Conservation (phyloP, 2,888 invertebrate genomes). For the Phragmatobia fuliginosa region DNA sequence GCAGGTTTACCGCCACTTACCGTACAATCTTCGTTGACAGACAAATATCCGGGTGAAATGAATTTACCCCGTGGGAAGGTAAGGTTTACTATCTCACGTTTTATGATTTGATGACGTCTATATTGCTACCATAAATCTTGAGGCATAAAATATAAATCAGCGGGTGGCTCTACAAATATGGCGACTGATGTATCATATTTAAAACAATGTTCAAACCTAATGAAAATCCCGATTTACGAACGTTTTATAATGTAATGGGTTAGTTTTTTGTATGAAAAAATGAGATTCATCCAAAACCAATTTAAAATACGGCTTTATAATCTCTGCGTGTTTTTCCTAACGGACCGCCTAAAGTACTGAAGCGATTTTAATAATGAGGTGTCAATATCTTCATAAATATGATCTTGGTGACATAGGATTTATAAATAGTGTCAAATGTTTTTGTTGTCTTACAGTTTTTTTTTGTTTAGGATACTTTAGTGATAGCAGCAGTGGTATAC, state of each 20-base stretch:
- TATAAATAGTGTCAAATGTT: too few species aligned
- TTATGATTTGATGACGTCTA: constrained; percentile 1
- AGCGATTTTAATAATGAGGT: too few species aligned
- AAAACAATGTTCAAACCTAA: neutral
- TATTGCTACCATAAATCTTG: constrained; percentile 13
- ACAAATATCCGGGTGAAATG: constrained; percentile 61
- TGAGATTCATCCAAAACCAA: neutral
- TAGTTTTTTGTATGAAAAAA: neutral
- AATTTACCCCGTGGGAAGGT: constrained; percentile 47
- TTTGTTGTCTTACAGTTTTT: too few species aligned
- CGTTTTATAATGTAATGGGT: neutral
- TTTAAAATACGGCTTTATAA: neutral
- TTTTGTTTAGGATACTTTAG: constrained; percentile 54
- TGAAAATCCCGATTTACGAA: neutral
- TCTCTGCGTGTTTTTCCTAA: too few species aligned
- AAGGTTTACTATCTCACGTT: constrained; percentile 26
- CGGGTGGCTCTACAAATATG: neutral
- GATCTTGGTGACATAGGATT: too few species aligned
- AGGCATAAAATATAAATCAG: constrained; percentile 14
- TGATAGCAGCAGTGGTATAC: constrained; percentile 56
- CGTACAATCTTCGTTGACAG: constrained; percentile 50
- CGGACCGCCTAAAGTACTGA: too few species aligned
- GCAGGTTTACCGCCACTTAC: constrained; percentile 61
- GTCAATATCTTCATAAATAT: too few species aligned
- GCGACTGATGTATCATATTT: neutral